Percentiles rank a stretch among this genome's conserved stretches.
These are phyloP conservation scores for Orchesellides sinensis DNA, from an alignment of 2,888 invertebrate genomes.

Conservation along the genomic window DNA sequence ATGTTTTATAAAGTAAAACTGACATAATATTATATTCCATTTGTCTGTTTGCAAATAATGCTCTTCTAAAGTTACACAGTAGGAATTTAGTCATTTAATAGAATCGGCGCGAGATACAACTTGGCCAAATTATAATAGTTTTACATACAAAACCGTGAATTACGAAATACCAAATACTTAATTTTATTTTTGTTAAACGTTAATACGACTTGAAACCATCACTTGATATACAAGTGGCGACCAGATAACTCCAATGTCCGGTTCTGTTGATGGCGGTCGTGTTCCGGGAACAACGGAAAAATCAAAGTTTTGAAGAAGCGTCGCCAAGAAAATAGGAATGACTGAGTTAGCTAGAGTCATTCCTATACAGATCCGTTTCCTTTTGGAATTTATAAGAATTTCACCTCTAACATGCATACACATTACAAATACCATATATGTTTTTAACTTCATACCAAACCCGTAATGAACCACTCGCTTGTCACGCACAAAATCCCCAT, in stretches of 20 bases:
- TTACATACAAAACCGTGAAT: too few species aligned
- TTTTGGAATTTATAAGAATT: too few species aligned
- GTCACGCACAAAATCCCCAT: slow-evolving; percentile 61
- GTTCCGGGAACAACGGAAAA: slow-evolving; percentile 54
- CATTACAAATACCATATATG: too few species aligned
- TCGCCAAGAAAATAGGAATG: slow-evolving; percentile 46
- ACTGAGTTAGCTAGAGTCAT: slow-evolving; percentile 48
- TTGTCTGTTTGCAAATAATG: too few species aligned
- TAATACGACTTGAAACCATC: slow-evolving; percentile 8
- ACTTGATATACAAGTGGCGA: slow-evolving; percentile 43
- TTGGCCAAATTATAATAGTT: too few species aligned
- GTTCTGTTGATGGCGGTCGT: slow-evolving; percentile 47
- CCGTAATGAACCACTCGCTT: slow-evolving; percentile 59
- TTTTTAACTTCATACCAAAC: slow-evolving; percentile 44
- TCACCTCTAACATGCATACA: neutral
- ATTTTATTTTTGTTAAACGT: too few species aligned
- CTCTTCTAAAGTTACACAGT: too few species aligned
- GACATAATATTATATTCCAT: too few species aligned
- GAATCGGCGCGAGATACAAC: too few species aligned
- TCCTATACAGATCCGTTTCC: slow-evolving; percentile 63
- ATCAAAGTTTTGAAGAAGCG: slow-evolving; percentile 45
- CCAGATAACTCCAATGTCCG: slow-evolving; percentile 61
- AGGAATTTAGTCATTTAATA: too few species aligned
- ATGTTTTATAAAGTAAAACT: too few species aligned
- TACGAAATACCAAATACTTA: too few species aligned